phyloP scores from a whole-genome alignment of 2,797 vertebrate species.

The Acanthurus leucopareius region DNA sequence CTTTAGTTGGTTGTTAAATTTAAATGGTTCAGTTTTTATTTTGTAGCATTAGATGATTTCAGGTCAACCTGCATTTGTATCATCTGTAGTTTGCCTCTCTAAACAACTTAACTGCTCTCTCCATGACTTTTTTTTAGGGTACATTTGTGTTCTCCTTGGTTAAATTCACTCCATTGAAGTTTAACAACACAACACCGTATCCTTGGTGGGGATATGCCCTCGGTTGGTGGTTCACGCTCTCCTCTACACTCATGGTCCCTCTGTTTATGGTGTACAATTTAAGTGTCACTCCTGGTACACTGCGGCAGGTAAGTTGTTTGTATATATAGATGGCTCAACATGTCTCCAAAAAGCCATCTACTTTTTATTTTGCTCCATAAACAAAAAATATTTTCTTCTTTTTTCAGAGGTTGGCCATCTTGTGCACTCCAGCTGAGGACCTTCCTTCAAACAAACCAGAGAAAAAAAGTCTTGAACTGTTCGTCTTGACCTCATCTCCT shows the following conservation, averaged over 20 bases:
- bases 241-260: conserved; percentile 86
- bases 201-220: conserved; percentile 88
- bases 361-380: not conserved
- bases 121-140: conserved; percentile 69
- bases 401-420: conserved; percentile 76
- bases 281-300: conserved; percentile 78
- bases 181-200: conserved; percentile 83
- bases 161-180: conserved; percentile 86
- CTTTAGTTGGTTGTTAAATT: too few species aligned
- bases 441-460: conserved; percentile 63
- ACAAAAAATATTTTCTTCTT: conserved; percentile 38
- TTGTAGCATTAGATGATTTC: too few species aligned
- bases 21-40: too few species aligned
- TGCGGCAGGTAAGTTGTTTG: conserved; percentile 75
- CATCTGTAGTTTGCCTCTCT: too few species aligned
- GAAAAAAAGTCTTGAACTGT: conserved; percentile 62
- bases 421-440: conserved; percentile 82
- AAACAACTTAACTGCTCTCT: conserved; percentile 4
- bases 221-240: conserved; percentile 88
- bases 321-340: not conserved
- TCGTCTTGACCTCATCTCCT: conserved; percentile 24
- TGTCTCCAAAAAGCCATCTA: not conserved
- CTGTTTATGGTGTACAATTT: conserved; percentile 83
- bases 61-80: too few species aligned
- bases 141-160: conserved; percentile 86